A percentile compares a stretch with the other conserved stretches of the same genome.
These are phyloP conservation scores for Campylomormyrus numenius DNA, from an alignment of 2,113 vertebrate genomes.

Conservation along the genomic window DNA sequence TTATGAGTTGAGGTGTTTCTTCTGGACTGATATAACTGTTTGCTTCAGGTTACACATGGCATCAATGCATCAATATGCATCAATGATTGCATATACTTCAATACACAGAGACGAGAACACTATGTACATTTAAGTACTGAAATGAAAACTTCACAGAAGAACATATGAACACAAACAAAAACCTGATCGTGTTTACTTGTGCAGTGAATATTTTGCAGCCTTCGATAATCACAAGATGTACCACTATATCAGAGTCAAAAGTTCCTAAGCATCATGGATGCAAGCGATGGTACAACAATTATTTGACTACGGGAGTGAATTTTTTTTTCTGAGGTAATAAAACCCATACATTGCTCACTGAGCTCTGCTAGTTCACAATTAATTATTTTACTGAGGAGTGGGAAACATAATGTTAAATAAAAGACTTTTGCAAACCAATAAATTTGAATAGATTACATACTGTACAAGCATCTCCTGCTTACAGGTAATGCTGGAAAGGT, in stretches of 20 bases:
- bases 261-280: not conserved
- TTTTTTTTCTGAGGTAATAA: not conserved
- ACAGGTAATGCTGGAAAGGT: not conserved
- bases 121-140: not conserved
- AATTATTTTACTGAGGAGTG: not conserved
- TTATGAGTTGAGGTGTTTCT: not conserved
- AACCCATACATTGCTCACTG: not conserved
- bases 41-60: not conserved
- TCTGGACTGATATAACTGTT: conserved; percentile 1
- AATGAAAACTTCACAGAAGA: not conserved
- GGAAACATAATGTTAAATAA: not conserved
- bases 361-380: conserved; percentile 2
- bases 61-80: conserved; percentile 13
- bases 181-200: conserved; percentile 8
- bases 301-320: conserved; percentile 4
- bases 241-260: not conserved
- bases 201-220: not conserved
- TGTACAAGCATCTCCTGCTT: not conserved
- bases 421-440: not conserved
- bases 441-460: not conserved
- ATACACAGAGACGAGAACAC: conserved; percentile 6
- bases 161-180: not conserved
- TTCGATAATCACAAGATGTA: not conserved
- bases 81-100: conserved; percentile 19
- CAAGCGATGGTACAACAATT: not conserved